Evolutionary conservation across 1,140 invertebrate species (phyloP), one percentile per base, ranked within the genome.

Genomic region (Sitobion miscanthi): DNA sequence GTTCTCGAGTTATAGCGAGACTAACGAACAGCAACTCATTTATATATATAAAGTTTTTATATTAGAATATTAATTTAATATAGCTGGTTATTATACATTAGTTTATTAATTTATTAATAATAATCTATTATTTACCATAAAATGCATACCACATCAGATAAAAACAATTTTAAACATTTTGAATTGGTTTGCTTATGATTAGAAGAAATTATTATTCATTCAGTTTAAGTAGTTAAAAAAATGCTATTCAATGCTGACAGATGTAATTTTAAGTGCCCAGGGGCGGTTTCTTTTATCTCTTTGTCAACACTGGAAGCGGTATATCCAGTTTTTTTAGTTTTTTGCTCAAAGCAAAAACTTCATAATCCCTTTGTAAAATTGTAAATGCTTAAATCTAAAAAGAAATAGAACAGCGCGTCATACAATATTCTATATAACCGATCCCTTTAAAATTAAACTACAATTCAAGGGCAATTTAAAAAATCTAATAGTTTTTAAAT

Each of bases 231-330:
- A 49, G 14, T 47, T 87, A 14, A 87, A 45, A 86, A 87, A 47
- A 23, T 87, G 3, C 11, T 47, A 87, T 49, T 47, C 42, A 45
- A 87, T 47, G 25, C 14, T 11, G 45, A 87, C 30, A n/a, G 25
- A 87, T 83, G 42, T 87, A 47, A 87, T 87, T n/a, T 47, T 87
- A 87, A 87, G 42, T 47, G 6, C 85, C 35, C 25, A n/a, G 6
- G 14, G 25, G 85, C 42, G 30, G 42, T 47, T 87, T 47, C 85
- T 87, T 87, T 87, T 87, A 87, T 87, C 85, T 45, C 42, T 87
- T 87, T 87, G 85, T 87, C 42, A 49, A 85, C 83, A 42, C 42
- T 47, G 38, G 21, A 21, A 21, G 17, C 35, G 8, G 82, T 87
- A 87, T 7, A 85, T 30, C 8, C 14, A 47, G 45, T 87, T 87